Conservation (phyloP, 2,113 vertebrate species). For the Hippocampus barbouri region DNA sequence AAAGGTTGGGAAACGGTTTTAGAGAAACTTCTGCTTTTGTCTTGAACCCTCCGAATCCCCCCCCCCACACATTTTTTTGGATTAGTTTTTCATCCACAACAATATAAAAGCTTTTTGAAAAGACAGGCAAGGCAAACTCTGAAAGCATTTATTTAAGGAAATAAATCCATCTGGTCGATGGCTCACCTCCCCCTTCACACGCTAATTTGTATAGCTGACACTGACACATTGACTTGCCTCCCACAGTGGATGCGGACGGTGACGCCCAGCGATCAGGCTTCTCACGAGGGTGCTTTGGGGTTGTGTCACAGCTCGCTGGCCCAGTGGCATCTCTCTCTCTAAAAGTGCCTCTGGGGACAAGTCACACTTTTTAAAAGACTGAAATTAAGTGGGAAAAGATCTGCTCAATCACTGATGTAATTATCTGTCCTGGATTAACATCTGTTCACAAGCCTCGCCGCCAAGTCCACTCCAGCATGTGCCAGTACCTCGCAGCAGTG, state of each 20-base stretch:
- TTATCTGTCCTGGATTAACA: constrained; percentile 81
- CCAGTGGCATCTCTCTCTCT: constrained; percentile 51
- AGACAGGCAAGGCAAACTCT: not conserved
- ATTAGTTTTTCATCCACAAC: constrained; percentile 19
- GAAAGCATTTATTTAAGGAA: constrained; percentile 33
- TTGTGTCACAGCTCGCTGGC: constrained; percentile 52
- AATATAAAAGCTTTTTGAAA: constrained; percentile 9
- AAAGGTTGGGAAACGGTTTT: not conserved
- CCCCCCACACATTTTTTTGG: not conserved
- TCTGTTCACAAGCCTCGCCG: constrained; percentile 69
- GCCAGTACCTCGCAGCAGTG: constrained; percentile 65
- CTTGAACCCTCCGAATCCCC: no score
- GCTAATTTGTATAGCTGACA: constrained; percentile 26
- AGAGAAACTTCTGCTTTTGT: constrained; percentile 2
- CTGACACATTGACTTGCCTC: constrained; percentile 33
- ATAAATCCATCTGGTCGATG: constrained; percentile 38
- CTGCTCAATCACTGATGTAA: constrained; percentile 77
- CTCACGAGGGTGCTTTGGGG: constrained; percentile 50
- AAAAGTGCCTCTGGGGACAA: constrained; percentile 58
- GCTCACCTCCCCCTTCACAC: constrained; percentile 1
- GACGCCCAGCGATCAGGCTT: constrained; percentile 54
- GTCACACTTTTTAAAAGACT: constrained; percentile 74
- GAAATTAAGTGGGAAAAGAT: constrained; percentile 79
- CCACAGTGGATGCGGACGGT: constrained; percentile 48
- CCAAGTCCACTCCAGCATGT: constrained; percentile 72